A percentile compares a stretch with the other conserved stretches of the same genome.
Evolutionary conservation across 2,888 invertebrate species (phyloP).

Genomic region (Leucania comma): DNA sequence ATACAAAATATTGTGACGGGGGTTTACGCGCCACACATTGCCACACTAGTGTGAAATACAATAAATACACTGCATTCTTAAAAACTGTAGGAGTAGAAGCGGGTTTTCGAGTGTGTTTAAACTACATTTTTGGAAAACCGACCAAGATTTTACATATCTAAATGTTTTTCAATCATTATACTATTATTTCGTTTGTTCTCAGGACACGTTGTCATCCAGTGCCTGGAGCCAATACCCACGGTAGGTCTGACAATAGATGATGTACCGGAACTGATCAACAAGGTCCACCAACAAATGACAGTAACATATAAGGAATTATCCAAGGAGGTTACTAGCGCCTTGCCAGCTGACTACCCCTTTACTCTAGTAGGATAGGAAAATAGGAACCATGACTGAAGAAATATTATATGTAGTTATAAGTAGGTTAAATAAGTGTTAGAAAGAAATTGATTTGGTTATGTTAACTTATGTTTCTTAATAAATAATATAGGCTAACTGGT

Average conservation of each 20-base stretch:
- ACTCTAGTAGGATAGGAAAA: constrained; percentile 69
- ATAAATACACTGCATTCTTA: too few species aligned
- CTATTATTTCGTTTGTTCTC: constrained; percentile 61
- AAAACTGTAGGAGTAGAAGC: too few species aligned
- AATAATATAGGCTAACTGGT: too few species aligned
- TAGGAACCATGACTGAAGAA: constrained; percentile 51
- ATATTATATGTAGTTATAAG: constrained; percentile 17
- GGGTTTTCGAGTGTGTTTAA: too few species aligned
- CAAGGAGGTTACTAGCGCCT: constrained; percentile 82
- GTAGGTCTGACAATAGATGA: constrained; percentile 83
- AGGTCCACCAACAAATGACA: constrained; percentile 85
- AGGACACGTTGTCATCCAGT: constrained; percentile 89
- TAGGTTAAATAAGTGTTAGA: background rate
- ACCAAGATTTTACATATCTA: background rate
- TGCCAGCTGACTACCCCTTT: constrained; percentile 83
- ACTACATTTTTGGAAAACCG: background rate
- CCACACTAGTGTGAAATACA: too few species aligned
- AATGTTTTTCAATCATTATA: too few species aligned
- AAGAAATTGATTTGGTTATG: background rate
- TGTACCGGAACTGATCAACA: constrained; percentile 83
- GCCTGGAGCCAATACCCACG: constrained; percentile 88
- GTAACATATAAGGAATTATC: constrained; percentile 82
- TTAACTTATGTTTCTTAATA: background rate
- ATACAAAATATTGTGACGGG: too few species aligned
- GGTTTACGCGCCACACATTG: too few species aligned